Conservation (phyloP, 2,797 vertebrate species). For the Gymnothorax reevesii region DNA sequence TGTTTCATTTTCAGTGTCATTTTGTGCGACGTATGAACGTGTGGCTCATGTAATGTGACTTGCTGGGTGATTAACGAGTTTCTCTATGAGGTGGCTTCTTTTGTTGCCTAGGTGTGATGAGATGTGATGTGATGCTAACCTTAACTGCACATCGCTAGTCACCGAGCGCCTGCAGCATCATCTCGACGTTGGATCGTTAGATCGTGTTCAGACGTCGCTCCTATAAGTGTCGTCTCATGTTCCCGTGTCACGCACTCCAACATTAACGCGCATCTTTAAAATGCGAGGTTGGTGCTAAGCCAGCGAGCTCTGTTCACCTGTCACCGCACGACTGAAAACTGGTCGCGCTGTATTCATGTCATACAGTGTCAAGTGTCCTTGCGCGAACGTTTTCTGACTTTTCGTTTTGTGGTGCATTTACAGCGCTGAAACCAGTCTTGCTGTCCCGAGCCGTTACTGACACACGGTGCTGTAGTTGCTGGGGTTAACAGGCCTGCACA, state of each 20-base stretch:
- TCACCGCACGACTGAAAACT: not conserved
- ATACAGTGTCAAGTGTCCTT: not conserved
- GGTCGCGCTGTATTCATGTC: not conserved
- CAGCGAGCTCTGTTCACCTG: not conserved
- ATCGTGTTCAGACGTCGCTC: constrained; percentile 6
- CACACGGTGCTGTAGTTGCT: not conserved
- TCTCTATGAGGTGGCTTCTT: not conserved
- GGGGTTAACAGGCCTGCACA: not conserved
- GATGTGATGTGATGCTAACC: not conserved
- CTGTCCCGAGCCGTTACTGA: not conserved
- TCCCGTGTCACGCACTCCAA: not conserved
- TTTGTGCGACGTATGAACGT: not conserved
- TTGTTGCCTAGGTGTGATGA: not conserved
- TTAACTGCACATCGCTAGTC: not conserved
- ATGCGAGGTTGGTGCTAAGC: not conserved
- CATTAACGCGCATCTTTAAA: not conserved
- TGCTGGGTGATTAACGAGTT: not conserved
- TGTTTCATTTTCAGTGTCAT: not conserved
- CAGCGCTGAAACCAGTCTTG: not conserved
- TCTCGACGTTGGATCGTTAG: not conserved
- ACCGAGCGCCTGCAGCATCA: not conserved
- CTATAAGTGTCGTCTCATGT: not conserved
- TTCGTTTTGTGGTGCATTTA: not conserved
- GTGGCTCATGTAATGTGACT: not conserved
- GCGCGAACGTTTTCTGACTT: not conserved